These are phyloP conservation scores for Cynopterus brachyotis DNA, from an alignment of 2,113 vertebrate genomes.

Conservation along the genomic window DNA sequence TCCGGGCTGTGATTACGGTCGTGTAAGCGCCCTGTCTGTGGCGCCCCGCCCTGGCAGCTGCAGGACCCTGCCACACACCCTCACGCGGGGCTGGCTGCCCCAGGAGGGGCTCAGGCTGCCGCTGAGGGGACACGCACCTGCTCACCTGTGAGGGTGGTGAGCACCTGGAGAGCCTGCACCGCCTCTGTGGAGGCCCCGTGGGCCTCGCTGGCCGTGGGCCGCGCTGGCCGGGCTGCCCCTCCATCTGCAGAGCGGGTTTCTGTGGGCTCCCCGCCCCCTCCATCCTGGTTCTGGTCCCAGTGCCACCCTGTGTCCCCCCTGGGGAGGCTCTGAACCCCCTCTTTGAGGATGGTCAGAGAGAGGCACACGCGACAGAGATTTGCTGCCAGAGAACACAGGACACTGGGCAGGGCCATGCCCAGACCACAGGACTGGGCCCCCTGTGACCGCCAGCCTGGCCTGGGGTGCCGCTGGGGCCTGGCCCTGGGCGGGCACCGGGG, in stretches of 20 bases:
- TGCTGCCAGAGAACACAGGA: accelerated
- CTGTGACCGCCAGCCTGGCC: neutral
- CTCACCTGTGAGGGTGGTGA: neutral
- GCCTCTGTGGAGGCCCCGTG: accelerated
- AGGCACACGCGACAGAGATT: accelerated
- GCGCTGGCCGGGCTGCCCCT: neutral
- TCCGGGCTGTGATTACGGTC: neutral
- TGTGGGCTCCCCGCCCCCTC: neutral
- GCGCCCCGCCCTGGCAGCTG: neutral
- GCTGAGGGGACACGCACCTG: neutral
- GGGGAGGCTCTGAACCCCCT: neutral
- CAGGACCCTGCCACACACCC: accelerated
- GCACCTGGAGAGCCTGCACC: too few relatives aligned
- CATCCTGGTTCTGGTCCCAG: neutral
- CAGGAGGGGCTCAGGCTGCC: too few relatives aligned
- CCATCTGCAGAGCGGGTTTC: neutral
- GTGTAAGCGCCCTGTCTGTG: accelerated
- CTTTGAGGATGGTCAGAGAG: neutral
- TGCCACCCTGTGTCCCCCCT: accelerated
- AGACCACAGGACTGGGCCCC: accelerated
- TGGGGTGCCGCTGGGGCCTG: neutral
- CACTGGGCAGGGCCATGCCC: accelerated
- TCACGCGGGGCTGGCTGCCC: too few relatives aligned
- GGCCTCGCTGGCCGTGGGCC: neutral
- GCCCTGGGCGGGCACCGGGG: neutral